Evolutionary conservation across 1,140 invertebrate species (phyloP), one percentile per base, ranked within the genome.

Genomic region (Platyscapa corneri): DNA sequence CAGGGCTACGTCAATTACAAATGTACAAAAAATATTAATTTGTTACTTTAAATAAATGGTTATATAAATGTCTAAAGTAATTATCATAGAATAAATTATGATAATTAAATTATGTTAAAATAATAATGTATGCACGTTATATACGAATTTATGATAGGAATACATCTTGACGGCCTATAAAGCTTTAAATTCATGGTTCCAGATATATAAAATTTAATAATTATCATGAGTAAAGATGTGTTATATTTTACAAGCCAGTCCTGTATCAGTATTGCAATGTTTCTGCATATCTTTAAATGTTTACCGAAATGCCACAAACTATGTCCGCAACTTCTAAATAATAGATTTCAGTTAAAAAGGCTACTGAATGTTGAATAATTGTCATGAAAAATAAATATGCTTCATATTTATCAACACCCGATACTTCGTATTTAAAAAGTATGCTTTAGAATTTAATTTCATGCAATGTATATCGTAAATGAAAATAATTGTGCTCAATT

Each of bases 241-340:
- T 49, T n/a, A 72, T 56, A 74, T 74, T 82, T 53, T n/a, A 46
- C 18, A 49, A 74, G 6, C 0, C 27, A n/a, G n/a, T 30, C 16
- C 30, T 46, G 23, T 27, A 34, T 6, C 30, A 65, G 37, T 72
- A 75, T 75, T 65, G 72, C n/a, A 75, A n/a, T 39, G 74, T 60
- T 20, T 32, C 14, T 46, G 60, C 64, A 34, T 16, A 34, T 8
- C 42, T 49, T 42, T 18, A 53, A 3, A 34, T 84, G 49, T 84
- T 84, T 84, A 49, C 46, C 34, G 7, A 79, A 84, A 79, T 79
- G 60, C 74, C 83, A 84, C 64, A 60, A 23, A 64, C 39, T 20
- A n/a, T 39, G 42, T 53, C 27, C 32, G 14, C 80, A 30, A 23
- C 1, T 42, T 42, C 18, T 39, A 42, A 83, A 60, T 46, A 10